Conservation (phyloP, 2,113 vertebrate species). For the Ciconia maguari region DNA sequence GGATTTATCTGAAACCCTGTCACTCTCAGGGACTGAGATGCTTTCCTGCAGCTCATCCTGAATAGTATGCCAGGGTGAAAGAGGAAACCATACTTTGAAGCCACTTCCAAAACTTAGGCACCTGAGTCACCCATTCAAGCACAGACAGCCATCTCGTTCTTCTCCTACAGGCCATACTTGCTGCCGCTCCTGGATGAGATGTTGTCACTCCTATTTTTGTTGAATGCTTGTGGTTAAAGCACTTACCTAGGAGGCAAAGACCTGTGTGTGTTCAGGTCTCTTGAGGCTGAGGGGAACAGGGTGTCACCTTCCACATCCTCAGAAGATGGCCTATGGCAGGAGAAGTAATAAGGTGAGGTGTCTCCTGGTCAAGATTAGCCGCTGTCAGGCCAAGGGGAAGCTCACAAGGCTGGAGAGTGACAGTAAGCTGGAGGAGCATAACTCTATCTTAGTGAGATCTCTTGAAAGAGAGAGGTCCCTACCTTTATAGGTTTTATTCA, state of each 20-base stretch:
- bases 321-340: neutral
- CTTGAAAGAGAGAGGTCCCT: neutral
- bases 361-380: neutral
- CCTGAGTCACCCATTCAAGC: neutral
- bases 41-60: neutral
- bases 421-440: neutral
- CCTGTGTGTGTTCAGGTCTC: neutral
- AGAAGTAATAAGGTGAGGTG: neutral
- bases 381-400: neutral
- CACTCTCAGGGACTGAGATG: neutral
- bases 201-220: neutral
- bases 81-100: neutral
- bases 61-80: neutral
- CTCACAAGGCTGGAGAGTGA: neutral
- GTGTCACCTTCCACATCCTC: neutral
- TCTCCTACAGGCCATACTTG: neutral
- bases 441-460: neutral
- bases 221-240: neutral
- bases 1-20: neutral
- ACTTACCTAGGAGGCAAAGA: neutral
- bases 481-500: neutral
- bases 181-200: neutral
- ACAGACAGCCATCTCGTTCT: rapidly evolving
- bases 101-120: neutral
- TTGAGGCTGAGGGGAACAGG: neutral